Percentiles rank a stretch among this genome's conserved stretches.
Evolutionary conservation across 1,140 invertebrate species (phyloP).

Genomic region (Papilio aristodemus): DNA sequence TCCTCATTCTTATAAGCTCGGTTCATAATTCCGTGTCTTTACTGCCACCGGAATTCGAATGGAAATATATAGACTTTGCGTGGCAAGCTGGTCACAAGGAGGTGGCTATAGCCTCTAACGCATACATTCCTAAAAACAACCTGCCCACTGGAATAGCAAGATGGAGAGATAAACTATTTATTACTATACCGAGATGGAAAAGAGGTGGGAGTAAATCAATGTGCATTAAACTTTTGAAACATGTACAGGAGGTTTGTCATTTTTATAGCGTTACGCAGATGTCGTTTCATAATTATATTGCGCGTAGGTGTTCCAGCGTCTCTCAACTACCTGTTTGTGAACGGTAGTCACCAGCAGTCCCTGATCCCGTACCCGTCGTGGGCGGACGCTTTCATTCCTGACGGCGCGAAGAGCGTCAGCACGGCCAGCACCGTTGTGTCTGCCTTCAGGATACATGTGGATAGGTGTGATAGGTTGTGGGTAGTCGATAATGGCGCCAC

Average conservation of each 20-base stretch:
- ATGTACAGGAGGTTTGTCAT: not conserved
- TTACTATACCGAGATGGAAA: slow-evolving; percentile 83
- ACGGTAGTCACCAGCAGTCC: slow-evolving; percentile 80
- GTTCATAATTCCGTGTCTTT: slow-evolving; percentile 37
- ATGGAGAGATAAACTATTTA: slow-evolving; percentile 82
- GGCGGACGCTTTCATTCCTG: slow-evolving; percentile 82
- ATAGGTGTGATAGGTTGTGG: slow-evolving; percentile 84
- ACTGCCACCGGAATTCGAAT: slow-evolving; percentile 80
- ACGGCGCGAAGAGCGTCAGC: slow-evolving; percentile 50
- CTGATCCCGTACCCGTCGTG: slow-evolving; percentile 86
- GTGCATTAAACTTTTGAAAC: not conserved
- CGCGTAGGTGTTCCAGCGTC: slow-evolving; percentile 70
- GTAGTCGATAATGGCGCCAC: slow-evolving; percentile 83
- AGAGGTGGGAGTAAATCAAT: slow-evolving; percentile 60
- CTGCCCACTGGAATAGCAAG: slow-evolving; percentile 81
- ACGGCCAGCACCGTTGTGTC: slow-evolving; percentile 74
- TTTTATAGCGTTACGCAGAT: not conserved
- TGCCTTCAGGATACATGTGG: slow-evolving; percentile 81
- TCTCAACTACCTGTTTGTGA: slow-evolving; percentile 77
- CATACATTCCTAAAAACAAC: slow-evolving; percentile 81
- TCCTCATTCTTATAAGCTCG: slow-evolving; percentile 32
- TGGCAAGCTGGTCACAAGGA: slow-evolving; percentile 83
- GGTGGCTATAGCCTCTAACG: slow-evolving; percentile 78
- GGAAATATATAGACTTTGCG: slow-evolving; percentile 85
- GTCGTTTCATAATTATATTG: not conserved